phyloP scores from a whole-genome alignment of 2,888 invertebrate genomes.

The Panzeria rudis region DNA sequence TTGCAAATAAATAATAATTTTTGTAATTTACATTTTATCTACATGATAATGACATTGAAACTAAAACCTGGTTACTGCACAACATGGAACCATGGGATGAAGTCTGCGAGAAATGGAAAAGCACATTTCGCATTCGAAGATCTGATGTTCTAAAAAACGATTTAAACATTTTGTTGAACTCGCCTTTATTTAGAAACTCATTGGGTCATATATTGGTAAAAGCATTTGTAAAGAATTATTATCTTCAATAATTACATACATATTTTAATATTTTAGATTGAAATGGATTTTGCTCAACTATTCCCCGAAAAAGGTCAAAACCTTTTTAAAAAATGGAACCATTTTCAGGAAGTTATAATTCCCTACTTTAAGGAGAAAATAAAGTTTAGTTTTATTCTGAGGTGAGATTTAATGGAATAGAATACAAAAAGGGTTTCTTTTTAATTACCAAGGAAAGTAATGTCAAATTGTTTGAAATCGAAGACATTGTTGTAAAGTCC shows the following conservation, averaged over 20 bases:
- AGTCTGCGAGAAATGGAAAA: conserved; percentile 33
- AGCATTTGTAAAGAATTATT: conserved; percentile 23
- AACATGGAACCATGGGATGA: conserved; percentile 23
- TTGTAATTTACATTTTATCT: not conserved
- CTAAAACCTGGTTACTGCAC: conserved; percentile 28
- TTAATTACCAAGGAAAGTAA: conserved; percentile 1
- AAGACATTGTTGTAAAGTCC: conserved; percentile 1
- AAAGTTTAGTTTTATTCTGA: no score
- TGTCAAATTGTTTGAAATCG: no score
- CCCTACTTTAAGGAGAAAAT: conserved; percentile 1
- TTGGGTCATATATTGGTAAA: conserved; percentile 31
- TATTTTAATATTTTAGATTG: conserved; percentile 24
- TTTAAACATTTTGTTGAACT: conserved; percentile 18
- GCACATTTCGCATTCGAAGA: conserved; percentile 32
- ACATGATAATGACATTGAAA: conserved; percentile 14
- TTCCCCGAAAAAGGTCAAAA: conserved; percentile 14
- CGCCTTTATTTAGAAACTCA: conserved; percentile 31
- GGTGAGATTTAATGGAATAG: no score
- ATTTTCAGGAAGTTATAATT: conserved; percentile 30
- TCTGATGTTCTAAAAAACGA: conserved; percentile 25
- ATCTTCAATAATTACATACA: conserved; percentile 14
- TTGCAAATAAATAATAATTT: no score
- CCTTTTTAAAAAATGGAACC: conserved; percentile 23
- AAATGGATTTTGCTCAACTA: conserved; percentile 32
- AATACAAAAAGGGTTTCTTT: no score